These are phyloP conservation scores for Saguinus midas DNA, from an alignment of 2,113 vertebrate genomes.

Conservation along the genomic window DNA sequence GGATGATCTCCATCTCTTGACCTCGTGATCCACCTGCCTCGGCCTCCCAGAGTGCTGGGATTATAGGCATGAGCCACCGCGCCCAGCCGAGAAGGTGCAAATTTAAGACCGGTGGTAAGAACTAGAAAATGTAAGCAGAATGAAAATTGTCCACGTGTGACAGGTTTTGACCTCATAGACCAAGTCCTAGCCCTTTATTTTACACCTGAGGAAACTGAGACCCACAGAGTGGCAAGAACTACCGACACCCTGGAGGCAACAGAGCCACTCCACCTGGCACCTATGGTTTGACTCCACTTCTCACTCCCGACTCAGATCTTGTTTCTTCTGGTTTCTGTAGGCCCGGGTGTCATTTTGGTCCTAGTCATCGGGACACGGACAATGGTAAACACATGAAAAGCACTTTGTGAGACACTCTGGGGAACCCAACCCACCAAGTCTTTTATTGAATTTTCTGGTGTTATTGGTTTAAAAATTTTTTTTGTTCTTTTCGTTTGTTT, in stretches of 20 bases:
- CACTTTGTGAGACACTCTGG: background rate
- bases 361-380: background rate
- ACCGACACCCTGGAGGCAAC: background rate
- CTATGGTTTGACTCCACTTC: background rate
- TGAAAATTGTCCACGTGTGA: background rate
- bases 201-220: background rate
- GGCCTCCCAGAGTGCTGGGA: too few relatives aligned
- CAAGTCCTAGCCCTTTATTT: background rate
- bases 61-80: too few relatives aligned
- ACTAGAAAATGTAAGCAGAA: too few relatives aligned
- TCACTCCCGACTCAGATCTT: background rate
- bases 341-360: background rate
- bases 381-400: background rate
- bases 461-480: background rate
- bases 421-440: background rate
- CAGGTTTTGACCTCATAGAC: background rate
- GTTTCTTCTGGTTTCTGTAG: background rate
- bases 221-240: background rate
- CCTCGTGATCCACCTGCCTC: too few relatives aligned
- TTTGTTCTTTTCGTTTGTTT: background rate
- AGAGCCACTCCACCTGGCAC: background rate
- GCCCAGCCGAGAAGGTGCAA: background rate
- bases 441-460: slow-evolving; percentile 37
- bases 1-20: too few relatives aligned
- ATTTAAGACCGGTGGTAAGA: background rate